Evolutionary conservation across 2,888 invertebrate genomes (phyloP).

Genomic region (Eilema caniola): DNA sequence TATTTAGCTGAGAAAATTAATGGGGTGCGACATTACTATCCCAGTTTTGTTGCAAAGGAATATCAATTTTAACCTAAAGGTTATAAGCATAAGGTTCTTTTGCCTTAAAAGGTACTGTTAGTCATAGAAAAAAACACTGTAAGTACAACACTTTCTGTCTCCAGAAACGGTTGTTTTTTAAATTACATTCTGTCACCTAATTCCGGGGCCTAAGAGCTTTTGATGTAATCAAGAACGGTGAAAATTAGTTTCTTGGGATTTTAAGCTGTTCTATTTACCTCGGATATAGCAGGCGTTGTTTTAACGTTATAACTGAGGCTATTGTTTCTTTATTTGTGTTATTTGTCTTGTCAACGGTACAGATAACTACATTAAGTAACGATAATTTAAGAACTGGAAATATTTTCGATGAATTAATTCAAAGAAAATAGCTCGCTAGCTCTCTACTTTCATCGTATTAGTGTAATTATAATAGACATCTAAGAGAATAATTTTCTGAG

Average conservation of each 20-base stretch:
- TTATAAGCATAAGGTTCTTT: conserved; percentile 36
- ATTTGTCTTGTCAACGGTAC: not conserved
- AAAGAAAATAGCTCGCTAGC: not conserved
- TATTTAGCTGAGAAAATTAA: conserved; percentile 53
- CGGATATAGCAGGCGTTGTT: not conserved
- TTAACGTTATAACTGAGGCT: not conserved
- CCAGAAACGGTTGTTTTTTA: not conserved
- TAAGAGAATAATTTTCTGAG: not conserved
- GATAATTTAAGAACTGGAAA: not conserved
- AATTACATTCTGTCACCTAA: conserved; percentile 15
- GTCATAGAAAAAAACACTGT: conserved; percentile 25
- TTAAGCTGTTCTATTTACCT: conserved; percentile 20
- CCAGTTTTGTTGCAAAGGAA: conserved; percentile 32
- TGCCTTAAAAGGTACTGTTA: conserved; percentile 23
- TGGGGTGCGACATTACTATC: conserved; percentile 51
- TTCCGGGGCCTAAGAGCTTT: not conserved
- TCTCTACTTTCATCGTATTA: not conserved
- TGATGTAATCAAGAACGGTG: conserved; percentile 11
- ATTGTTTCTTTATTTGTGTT: not conserved
- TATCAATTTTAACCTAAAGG: conserved; percentile 46
- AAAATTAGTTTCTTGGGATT: conserved; percentile 10
- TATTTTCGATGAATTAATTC: not conserved
- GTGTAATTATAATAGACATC: not conserved
- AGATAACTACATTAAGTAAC: not conserved
- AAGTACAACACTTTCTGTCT: conserved; percentile 20